Percentiles rank a stretch among this genome's conserved stretches.
These are phyloP conservation scores for Chloroclystis v-ata DNA, from an alignment of 2,888 invertebrate species.

Conservation along the genomic window DNA sequence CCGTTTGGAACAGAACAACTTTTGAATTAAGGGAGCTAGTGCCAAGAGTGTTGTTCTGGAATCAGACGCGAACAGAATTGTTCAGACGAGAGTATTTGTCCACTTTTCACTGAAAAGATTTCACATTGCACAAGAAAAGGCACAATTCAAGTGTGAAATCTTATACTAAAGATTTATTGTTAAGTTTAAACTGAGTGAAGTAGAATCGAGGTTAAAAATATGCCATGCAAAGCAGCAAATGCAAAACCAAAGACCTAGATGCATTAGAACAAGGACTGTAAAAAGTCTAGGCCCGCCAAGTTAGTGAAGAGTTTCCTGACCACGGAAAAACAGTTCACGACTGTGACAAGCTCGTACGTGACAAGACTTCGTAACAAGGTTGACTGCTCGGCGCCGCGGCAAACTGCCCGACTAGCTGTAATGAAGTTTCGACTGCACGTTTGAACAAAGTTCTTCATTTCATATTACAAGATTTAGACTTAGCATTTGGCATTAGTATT, in stretches of 20 bases:
- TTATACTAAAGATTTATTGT: slow-evolving; percentile 5
- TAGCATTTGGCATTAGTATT: too few relatives aligned
- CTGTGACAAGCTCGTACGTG: slow-evolving; percentile 55
- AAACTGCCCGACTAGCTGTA: slow-evolving; percentile 54
- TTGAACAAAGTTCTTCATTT: slow-evolving; percentile 28
- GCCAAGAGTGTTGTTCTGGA: slow-evolving; percentile 46
- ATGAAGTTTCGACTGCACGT: slow-evolving; percentile 51
- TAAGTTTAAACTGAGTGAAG: slow-evolving; percentile 2
- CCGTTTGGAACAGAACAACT: slow-evolving; percentile 42
- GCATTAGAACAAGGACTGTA: slow-evolving; percentile 36
- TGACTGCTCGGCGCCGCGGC: slow-evolving; percentile 37
- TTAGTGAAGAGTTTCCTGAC: slow-evolving; percentile 52
- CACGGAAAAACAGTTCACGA: slow-evolving; percentile 54
- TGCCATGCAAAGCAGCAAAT: slow-evolving; percentile 15
- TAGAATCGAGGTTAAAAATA: slow-evolving; percentile 5
- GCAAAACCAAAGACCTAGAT: slow-evolving; percentile 38
- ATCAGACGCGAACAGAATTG: slow-evolving; percentile 36
- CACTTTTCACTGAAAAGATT: slow-evolving; percentile 28
- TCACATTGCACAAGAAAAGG: slow-evolving; percentile 17
- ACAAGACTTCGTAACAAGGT: slow-evolving; percentile 44
- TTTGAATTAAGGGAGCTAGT: slow-evolving; percentile 50
- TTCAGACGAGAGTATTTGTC: slow-evolving; percentile 37
- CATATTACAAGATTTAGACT: slow-evolving; percentile 8
- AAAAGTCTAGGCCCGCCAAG: slow-evolving; percentile 34
- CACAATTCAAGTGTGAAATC: slow-evolving; percentile 13